Conservation (phyloP, 2,888 invertebrate genomes). For the Spodoptera picta region DNA sequence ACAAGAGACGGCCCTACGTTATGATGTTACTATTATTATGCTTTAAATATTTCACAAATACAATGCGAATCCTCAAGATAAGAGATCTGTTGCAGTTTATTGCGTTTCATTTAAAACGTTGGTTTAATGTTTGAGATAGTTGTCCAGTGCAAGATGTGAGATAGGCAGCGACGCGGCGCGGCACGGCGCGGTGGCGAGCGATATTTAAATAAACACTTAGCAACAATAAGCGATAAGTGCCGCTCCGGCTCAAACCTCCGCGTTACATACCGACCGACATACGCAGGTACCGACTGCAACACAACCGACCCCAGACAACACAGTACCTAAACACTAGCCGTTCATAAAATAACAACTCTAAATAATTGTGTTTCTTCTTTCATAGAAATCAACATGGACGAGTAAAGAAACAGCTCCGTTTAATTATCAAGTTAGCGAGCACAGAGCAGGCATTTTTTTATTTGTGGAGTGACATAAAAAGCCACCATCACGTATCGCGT, state of each 20-base stretch:
- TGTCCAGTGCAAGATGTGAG: constrained; percentile 29
- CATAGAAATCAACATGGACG: constrained; percentile 1
- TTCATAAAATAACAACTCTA: neutral
- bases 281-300: constrained; percentile 48
- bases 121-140: constrained; percentile 17
- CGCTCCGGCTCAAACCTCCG: constrained; percentile 65
- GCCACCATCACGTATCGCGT: constrained; percentile 53
- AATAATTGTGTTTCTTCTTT: neutral
- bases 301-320: constrained; percentile 19
- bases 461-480: constrained; percentile 51
- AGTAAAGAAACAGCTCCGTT: constrained; percentile 14
- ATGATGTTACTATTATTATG: too few species aligned
- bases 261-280: constrained; percentile 48
- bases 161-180: constrained; percentile 31
- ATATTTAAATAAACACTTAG: constrained; percentile 80
- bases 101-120: constrained; percentile 6
- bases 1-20: too few species aligned
- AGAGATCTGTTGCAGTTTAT: too few species aligned
- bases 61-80: too few species aligned
- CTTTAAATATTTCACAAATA: too few species aligned
- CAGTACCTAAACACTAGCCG: too few species aligned
- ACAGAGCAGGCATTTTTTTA: constrained; percentile 30
- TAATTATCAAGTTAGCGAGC: constrained; percentile 29
- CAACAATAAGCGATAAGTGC: constrained; percentile 81
- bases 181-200: constrained; percentile 20